Evolutionary conservation across 2,797 vertebrate genomes (phyloP).

Genomic region (Coreius guichenoti): DNA sequence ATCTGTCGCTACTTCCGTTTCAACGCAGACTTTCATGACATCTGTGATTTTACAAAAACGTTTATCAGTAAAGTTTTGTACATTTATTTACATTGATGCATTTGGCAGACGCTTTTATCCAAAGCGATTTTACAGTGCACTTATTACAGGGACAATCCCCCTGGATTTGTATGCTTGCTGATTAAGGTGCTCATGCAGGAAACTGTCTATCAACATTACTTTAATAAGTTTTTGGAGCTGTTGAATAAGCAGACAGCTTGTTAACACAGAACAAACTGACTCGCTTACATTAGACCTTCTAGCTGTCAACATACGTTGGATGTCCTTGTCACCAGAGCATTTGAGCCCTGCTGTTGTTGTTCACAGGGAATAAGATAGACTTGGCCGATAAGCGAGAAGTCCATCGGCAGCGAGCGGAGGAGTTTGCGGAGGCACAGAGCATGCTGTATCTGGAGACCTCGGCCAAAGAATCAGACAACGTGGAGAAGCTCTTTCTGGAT

Average conservation of each 20-base stretch:
- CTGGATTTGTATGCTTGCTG: too few species aligned
- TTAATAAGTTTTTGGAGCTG: not conserved
- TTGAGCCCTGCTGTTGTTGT: slow-evolving; percentile 7
- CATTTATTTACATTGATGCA: too few species aligned
- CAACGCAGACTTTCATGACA: not conserved
- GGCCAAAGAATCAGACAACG: slow-evolving; percentile 98
- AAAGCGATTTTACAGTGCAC: too few species aligned
- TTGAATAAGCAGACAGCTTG: not conserved
- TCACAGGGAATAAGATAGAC: slow-evolving; percentile 97
- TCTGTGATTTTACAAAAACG: not conserved
- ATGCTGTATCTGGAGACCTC: slow-evolving; percentile 99
- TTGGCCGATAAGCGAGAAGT: slow-evolving; percentile 96
- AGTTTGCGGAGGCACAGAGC: slow-evolving; percentile 94
- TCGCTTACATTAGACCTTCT: not conserved
- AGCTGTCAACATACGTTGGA: not conserved
- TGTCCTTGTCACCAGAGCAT: not conserved
- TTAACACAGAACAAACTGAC: not conserved
- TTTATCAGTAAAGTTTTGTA: not conserved
- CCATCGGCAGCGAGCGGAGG: slow-evolving; percentile 92
- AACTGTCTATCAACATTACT: not conserved
- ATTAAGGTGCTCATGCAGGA: not conserved
- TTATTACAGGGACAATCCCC: too few species aligned
- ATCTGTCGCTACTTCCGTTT: not conserved
- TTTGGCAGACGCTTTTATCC: too few species aligned
- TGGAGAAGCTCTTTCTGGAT: slow-evolving; percentile 99